Base-by-base conservation (phyloP, 35 echinoderm and acorn worm species). In the Heliocidaris tuberculata region DNA sequence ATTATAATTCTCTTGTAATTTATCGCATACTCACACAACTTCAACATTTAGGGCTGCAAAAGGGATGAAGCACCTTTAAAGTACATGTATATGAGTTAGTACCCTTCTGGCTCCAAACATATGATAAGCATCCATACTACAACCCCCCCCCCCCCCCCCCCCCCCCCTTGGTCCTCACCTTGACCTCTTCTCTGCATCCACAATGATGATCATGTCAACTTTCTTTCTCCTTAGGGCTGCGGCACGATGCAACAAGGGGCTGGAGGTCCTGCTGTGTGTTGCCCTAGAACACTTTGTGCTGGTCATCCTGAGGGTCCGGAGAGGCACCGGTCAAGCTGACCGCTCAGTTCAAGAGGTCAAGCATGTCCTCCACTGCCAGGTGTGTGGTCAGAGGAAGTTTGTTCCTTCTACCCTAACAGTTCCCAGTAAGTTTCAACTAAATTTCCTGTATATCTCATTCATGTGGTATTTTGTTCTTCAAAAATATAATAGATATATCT, bases 221-320 rank as follows among this genome's bases (percentile, higher is more conserved):
- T 9, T 30, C n/a, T 30, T 30, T 86, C 12, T 86, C 13, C 9
- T 86, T 31, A 91, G 96, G 78, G 96, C 96, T 95, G 96, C 96
- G 13, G 96, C 94, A 9, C 90, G 94, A 86, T 96, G 96, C 32
- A 60, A 96, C 94, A 96, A 96, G 65, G 96, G 96, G 9, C 31
- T 96, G 48, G 96, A 96, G 61, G 96, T 96, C 47, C 88, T 96
- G 24, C 50, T 95, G 7, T 89, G 85, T 30, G 88, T 92, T 35
- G 94, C 96, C 2, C 59, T 91, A 50, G 96, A 96, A 96, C 96
- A 96, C 60, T 96, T 94, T 95, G 88, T 96, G 19, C 61, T 96
- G 56, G 94, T 94, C n/a, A 94, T 95, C 7, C 92, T 96, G 16
- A 94, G 89, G 59, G 96, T 96, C 32, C 86, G 32, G 21, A 70